phyloP scores from a whole-genome alignment of 2,888 invertebrate genomes.

The Leptarthrus brevirostris region DNA sequence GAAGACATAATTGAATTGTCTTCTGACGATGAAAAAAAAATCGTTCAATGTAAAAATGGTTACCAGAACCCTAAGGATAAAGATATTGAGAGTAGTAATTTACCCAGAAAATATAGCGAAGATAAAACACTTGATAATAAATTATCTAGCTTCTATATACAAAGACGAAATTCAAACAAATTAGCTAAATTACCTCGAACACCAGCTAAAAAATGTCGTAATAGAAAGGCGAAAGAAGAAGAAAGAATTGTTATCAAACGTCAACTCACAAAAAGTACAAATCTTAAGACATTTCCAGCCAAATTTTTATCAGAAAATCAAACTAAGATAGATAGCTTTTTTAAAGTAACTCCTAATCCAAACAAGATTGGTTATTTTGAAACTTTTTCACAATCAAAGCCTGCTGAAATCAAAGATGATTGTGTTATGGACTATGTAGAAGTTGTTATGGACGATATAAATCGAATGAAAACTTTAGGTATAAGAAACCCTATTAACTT shows the following conservation, averaged over 20 bases:
- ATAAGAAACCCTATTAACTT: not conserved
- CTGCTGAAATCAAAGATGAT: not conserved
- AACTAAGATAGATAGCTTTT: conserved; percentile 48
- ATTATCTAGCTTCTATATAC: not conserved
- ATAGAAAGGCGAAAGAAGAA: too few relatives aligned
- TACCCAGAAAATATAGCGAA: too few relatives aligned
- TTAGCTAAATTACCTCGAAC: too few relatives aligned
- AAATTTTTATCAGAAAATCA: conserved; percentile 51
- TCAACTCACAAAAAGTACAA: conserved; percentile 51
- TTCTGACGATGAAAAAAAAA: not conserved
- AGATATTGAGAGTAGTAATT: too few relatives aligned
- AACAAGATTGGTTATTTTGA: conserved; percentile 45
- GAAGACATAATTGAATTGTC: not conserved
- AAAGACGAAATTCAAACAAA: not conserved
- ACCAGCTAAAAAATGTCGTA: too few relatives aligned
- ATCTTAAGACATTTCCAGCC: conserved; percentile 49
- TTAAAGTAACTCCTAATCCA: conserved; percentile 10
- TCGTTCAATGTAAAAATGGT: too few relatives aligned
- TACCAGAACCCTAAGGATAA: too few relatives aligned
- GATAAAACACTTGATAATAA: not conserved
- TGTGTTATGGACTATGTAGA: not conserved
- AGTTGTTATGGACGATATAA: not conserved
- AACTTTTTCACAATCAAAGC: conserved; percentile 49
- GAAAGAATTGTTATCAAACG: conserved; percentile 20
- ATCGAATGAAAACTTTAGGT: not conserved